phyloP scores from a whole-genome alignment of 2,113 vertebrate genomes.

The Neogale vison region DNA sequence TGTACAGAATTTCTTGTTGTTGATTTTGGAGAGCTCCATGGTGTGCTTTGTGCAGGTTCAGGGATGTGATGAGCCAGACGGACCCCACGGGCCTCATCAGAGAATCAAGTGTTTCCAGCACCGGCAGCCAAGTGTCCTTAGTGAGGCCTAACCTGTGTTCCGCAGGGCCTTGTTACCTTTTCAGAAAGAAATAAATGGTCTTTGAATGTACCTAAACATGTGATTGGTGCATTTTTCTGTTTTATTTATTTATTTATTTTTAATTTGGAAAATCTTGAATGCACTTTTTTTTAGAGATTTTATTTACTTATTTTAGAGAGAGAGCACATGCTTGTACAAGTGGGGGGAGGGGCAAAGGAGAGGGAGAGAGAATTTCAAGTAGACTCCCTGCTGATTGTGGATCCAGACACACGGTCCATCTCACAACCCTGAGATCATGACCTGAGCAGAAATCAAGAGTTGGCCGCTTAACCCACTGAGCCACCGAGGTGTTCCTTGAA shows the following conservation, averaged over 20 bases:
- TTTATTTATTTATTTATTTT: not conserved
- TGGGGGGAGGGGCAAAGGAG: too few species aligned
- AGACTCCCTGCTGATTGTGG: not conserved
- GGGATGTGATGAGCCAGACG: not conserved
- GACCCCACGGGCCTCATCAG: accelerated
- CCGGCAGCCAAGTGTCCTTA: not conserved
- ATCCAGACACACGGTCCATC: not conserved
- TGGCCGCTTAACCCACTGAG: not conserved
- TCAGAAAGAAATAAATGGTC: not conserved
- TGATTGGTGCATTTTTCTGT: not conserved
- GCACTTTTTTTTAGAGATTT: not conserved
- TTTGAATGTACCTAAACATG: not conserved
- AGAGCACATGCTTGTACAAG: not conserved
- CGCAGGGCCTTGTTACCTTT: not conserved
- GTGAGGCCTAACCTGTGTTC: not conserved
- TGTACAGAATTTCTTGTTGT: not conserved
- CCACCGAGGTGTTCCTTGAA: not conserved
- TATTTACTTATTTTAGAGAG: not conserved
- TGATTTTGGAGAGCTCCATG: not conserved
- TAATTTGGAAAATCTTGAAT: not conserved
- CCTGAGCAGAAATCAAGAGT: not conserved
- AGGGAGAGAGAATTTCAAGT: not conserved
- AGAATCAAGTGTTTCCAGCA: not conserved
- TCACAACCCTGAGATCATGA: not conserved
- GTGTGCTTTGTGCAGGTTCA: not conserved